Evolutionary conservation across 2,888 invertebrate species (phyloP), one percentile per base, ranked within the genome.

Genomic region (Hyppa rectilinea): DNA sequence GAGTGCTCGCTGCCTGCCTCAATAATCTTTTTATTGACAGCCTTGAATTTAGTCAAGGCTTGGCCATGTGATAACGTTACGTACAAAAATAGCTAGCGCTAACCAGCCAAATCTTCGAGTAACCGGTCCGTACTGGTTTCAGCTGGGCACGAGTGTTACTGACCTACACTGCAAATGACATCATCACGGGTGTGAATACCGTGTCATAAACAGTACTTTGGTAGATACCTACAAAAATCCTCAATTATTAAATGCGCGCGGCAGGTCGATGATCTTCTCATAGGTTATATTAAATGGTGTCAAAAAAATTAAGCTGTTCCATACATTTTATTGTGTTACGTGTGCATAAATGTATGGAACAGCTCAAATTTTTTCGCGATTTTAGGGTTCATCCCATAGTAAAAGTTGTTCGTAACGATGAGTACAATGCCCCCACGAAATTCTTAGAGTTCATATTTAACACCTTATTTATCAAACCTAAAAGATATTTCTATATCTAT

Each of bases 121-220:
- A 60, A 26, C 43, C 64, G 43, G 61, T 60, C 60, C 6, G 14
- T 34, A 59, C 31, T 20, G 31, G 63, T 59, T 43, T 14, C 12
- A 31, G 14, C 31, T 14, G 23, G 31, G 29, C 43, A n/a, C 20
- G 14, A 26, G 34, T 45, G 26, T 60, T 38, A 62, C 62, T 38
- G 55, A 58, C 59, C 58, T 31, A 64, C 20, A 40, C 63, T 56
- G 6, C 7, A 23, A 10, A 23, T 31, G 29, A 40, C 31, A 12
- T 40, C 17, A n/a, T 23, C n/a, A n/a, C 38, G 17, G 7, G 6
- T 62, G 34, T 36, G 36, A 62, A 17, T 36, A 26, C 53, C 26
- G 17, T 38, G 6, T 36, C 26, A 52, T 38, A 38, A 26, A 38
- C 26, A 29, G 4, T 31, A 31, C n/a, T n/a, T n/a, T n/a, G n/a